These are phyloP conservation scores for Bombus haemorrhoidalis DNA, from an alignment of 1,140 invertebrate species.

Conservation along the genomic window DNA sequence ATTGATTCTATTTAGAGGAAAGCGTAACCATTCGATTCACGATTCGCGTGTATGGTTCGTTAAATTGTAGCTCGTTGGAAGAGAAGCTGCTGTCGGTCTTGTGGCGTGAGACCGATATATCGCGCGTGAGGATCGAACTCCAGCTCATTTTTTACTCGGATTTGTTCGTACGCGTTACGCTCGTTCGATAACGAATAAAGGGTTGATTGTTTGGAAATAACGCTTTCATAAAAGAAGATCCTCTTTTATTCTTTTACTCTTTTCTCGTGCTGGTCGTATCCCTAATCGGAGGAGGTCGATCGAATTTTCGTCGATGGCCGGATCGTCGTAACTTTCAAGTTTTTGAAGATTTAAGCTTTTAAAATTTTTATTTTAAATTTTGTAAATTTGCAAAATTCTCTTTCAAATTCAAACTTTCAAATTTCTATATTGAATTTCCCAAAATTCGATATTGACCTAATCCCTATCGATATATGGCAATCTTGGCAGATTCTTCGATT, in stretches of 20 bases:
- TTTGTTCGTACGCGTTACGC: background rate
- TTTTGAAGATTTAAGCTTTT: background rate
- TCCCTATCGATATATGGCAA: too few species aligned
- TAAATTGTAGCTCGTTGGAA: background rate
- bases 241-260: too few species aligned
- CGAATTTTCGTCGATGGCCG: background rate
- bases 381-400: too few species aligned
- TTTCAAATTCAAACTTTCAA: background rate
- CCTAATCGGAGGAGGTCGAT: background rate
- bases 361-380: too few species aligned
- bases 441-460: background rate
- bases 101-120: background rate
- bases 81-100: background rate
- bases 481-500: conserved; percentile 8
- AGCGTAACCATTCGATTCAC: conserved; percentile 12
- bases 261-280: background rate
- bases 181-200: conserved; percentile 10
- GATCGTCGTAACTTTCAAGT: background rate
- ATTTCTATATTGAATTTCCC: background rate
- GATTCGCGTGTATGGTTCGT: background rate
- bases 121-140: background rate
- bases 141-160: background rate
- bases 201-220: background rate
- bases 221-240: background rate
- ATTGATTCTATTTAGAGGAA: conserved; percentile 9